A percentile compares a stretch with the other conserved stretches of the same genome.
These are phyloP conservation scores for Lepidochrysops patricia DNA, from an alignment of 2,888 invertebrate genomes.

Conservation along the genomic window DNA sequence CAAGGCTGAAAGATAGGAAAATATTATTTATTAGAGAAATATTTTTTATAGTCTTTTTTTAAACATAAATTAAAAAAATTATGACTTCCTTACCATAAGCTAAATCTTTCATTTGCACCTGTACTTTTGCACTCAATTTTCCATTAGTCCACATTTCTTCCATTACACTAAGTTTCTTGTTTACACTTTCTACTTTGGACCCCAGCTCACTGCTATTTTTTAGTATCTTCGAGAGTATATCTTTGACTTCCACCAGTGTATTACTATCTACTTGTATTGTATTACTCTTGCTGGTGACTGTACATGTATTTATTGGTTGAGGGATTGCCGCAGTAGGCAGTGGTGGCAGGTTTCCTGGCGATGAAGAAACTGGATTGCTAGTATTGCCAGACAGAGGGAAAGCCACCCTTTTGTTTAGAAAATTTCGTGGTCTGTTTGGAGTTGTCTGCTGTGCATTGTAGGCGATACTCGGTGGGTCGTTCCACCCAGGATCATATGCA, in stretches of 20 bases:
- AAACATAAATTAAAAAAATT: too few relatives aligned
- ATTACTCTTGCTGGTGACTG: constrained; percentile 16
- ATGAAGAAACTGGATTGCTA: constrained; percentile 27
- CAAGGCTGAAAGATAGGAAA: constrained; percentile 57
- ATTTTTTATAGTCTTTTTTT: too few relatives aligned
- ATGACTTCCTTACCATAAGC: constrained; percentile 58
- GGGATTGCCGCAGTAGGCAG: constrained; percentile 31
- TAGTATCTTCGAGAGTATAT: constrained; percentile 43
- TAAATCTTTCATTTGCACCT: constrained; percentile 63
- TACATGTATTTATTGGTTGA: constrained; percentile 20
- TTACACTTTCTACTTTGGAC: constrained; percentile 66
- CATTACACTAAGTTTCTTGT: constrained; percentile 68
- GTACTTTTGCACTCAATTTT: constrained; percentile 66
- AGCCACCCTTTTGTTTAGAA: constrained; percentile 71
- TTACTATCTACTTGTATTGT: constrained; percentile 38
- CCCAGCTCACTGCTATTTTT: constrained; percentile 54
- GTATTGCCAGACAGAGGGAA: constrained; percentile 53
- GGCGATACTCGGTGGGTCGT: constrained; percentile 71
- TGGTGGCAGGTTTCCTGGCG: constrained; percentile 41
- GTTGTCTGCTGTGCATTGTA: constrained; percentile 54
- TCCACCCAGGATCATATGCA: constrained; percentile 72
- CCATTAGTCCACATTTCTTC: constrained; percentile 73
- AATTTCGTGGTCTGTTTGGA: constrained; percentile 56
- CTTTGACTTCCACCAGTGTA: constrained; percentile 46
- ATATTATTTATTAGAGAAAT: too few relatives aligned